Conservation (phyloP, 2,113 vertebrate genomes). For the Cyanocitta stelleri region DNA sequence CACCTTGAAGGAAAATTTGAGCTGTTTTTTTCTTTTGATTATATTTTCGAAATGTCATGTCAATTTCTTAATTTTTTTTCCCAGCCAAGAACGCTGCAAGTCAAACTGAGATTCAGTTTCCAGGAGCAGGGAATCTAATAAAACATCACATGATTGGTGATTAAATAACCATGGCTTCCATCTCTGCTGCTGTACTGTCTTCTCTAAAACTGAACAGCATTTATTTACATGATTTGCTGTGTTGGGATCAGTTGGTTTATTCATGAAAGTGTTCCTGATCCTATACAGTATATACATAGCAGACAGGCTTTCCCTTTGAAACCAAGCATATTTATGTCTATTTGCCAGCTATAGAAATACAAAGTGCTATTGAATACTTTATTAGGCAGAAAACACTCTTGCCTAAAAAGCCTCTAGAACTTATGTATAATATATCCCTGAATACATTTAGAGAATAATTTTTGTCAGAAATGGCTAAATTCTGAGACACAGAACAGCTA, state of each 20-base stretch:
- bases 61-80: background rate
- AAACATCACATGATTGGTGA: background rate
- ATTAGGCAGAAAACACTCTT: slow-evolving; percentile 17
- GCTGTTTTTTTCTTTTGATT: background rate
- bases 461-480: background rate
- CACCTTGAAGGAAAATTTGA: background rate
- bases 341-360: slow-evolving; percentile 19
- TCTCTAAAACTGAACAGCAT: background rate
- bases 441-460: slow-evolving; percentile 1
- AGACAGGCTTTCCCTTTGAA: slow-evolving; percentile 3
- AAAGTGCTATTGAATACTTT: slow-evolving; percentile 18
- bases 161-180: background rate
- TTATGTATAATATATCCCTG: background rate
- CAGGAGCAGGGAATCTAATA: background rate
- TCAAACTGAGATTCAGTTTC: background rate
- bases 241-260: background rate
- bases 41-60: background rate
- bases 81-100: background rate
- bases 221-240: background rate
- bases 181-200: background rate
- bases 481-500: background rate
- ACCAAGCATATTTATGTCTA: background rate
- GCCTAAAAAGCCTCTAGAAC: background rate
- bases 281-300: background rate
- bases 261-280: background rate